Evolutionary conservation across 2,888 invertebrate genomes (phyloP).

Genomic region (Strigamia transsilvanica): DNA sequence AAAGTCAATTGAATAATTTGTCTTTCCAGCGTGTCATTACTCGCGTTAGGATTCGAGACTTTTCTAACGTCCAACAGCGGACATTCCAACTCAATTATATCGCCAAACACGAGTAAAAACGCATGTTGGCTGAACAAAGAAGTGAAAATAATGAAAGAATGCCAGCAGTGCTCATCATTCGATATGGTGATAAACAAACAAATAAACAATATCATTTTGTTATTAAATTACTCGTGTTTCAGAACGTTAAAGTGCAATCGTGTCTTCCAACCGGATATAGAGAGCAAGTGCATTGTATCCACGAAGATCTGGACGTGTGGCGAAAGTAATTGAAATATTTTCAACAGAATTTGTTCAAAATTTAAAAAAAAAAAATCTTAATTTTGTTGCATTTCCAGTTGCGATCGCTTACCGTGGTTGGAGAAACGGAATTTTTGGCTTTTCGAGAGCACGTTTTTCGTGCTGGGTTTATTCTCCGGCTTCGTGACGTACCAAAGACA

Average conservation of each 20-base stretch:
- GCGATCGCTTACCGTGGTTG: slow-evolving; percentile 83
- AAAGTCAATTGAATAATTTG: not conserved
- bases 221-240: not conserved
- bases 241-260: slow-evolving; percentile 67
- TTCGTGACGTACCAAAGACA: slow-evolving; percentile 73
- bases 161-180: slow-evolving; percentile 77
- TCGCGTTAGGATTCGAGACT: slow-evolving; percentile 84
- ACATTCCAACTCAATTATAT: slow-evolving; percentile 71
- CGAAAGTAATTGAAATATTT: slow-evolving; percentile 70
- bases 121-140: slow-evolving; percentile 76
- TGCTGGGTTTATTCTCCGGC: slow-evolving; percentile 73
- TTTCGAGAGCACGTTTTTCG: slow-evolving; percentile 77
- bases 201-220: not conserved
- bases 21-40: slow-evolving; percentile 75
- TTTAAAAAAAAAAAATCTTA: not conserved
- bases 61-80: slow-evolving; percentile 71
- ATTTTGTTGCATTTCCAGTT: slow-evolving; percentile 69
- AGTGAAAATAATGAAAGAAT: slow-evolving; percentile 77
- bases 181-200: not conserved
- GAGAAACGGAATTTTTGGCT: slow-evolving; percentile 86
- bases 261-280: slow-evolving; percentile 85
- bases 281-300: slow-evolving; percentile 79
- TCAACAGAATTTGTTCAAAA: slow-evolving; percentile 53
- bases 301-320: slow-evolving; percentile 77
- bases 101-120: slow-evolving; percentile 62